A percentile compares a stretch with the other conserved stretches of the same genome.
Evolutionary conservation across 2,113 vertebrate genomes (phyloP).

Genomic region (Ammodytes dubius): DNA sequence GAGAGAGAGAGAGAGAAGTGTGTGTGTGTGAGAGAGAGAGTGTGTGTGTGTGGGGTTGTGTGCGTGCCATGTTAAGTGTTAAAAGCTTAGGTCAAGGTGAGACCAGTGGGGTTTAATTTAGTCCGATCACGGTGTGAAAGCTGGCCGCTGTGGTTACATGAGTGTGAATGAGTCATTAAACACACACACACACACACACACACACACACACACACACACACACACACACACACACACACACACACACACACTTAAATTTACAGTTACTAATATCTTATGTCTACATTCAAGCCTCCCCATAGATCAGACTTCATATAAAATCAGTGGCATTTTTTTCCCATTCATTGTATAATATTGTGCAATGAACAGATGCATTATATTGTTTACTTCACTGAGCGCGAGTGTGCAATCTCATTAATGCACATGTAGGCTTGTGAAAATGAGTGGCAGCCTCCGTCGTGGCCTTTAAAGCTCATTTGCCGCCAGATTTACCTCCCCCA

Average conservation of each 20-base stretch:
- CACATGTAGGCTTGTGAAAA: neutral
- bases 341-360: neutral
- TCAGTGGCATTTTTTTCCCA: neutral
- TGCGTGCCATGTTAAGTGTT: neutral
- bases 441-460: neutral
- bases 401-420: neutral
- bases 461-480: slow-evolving; percentile 19
- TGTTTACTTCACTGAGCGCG: neutral
- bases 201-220: slow-evolving; percentile 21
- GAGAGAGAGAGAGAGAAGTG: neutral
- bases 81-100: slow-evolving; percentile 51
- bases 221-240: slow-evolving; percentile 8
- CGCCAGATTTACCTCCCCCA: neutral
- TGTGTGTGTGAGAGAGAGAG: neutral
- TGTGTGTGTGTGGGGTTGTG: slow-evolving; percentile 15
- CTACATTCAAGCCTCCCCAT: neutral
- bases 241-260: slow-evolving; percentile 7
- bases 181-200: slow-evolving; percentile 7
- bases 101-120: slow-evolving; percentile 56
- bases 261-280: neutral
- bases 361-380: neutral
- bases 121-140: slow-evolving; percentile 56
- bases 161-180: slow-evolving; percentile 56
- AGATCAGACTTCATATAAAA: neutral
- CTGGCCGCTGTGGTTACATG: slow-evolving; percentile 25